Conservation (phyloP, 23 tunicate species). For the Trididemnum nubilum region DNA sequence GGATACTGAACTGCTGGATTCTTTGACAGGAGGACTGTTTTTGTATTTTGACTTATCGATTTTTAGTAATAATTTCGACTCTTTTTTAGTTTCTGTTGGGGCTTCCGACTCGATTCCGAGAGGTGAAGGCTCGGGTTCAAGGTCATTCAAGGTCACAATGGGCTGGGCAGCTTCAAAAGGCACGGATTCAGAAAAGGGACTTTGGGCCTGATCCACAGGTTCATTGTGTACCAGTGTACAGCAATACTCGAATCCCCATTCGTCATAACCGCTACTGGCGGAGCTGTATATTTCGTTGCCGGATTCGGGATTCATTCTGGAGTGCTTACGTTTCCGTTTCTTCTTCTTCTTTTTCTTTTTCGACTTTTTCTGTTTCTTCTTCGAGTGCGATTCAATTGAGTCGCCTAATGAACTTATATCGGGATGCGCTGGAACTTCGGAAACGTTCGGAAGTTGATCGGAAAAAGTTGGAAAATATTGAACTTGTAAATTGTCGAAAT, state of each 20-base stretch:
- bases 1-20: neutral
- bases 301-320: slow-evolving; percentile 2
- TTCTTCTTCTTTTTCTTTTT: slow-evolving; percentile 69
- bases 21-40: neutral
- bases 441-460: neutral
- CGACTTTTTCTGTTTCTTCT: slow-evolving; percentile 32
- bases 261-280: slow-evolving; percentile 21
- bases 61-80: slow-evolving; percentile 35
- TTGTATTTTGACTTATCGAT: slow-evolving; percentile 20
- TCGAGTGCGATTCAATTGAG: slow-evolving; percentile 19
- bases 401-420: slow-evolving; percentile 16
- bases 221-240: slow-evolving; percentile 23
- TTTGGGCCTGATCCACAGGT: neutral
- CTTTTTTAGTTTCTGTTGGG: neutral
- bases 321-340: slow-evolving; percentile 45
- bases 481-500: neutral
- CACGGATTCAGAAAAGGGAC: neutral
- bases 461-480: neutral
- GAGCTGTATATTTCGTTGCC: slow-evolving; percentile 18
- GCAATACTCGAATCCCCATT: slow-evolving; percentile 45
- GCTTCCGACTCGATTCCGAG: neutral
- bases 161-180: neutral
- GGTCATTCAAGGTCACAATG: no score
- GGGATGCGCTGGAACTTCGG: slow-evolving; percentile 10
- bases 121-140: neutral